Conservation (phyloP, 1,140 invertebrate genomes). For the Drosophila neocordata region DNA sequence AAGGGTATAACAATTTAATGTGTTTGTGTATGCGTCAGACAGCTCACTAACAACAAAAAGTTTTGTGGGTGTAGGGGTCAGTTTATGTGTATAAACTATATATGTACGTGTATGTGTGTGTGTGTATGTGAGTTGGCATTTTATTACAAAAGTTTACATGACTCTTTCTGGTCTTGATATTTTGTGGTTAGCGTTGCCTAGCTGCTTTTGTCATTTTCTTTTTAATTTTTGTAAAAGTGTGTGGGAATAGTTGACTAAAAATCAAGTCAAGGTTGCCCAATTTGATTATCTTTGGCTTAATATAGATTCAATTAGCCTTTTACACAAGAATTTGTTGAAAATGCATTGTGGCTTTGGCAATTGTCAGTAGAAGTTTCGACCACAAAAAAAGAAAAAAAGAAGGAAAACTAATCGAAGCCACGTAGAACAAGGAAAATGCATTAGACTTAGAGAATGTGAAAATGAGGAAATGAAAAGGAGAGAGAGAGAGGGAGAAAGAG, state of each 20-base stretch:
- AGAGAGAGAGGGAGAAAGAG: neutral
- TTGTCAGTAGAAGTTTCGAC: conserved; percentile 31
- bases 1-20: neutral
- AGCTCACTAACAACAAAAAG: conserved; percentile 50
- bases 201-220: conserved; percentile 71
- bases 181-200: conserved; percentile 28
- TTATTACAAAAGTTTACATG: conserved; percentile 79
- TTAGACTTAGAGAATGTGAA: conserved; percentile 37
- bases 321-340: neutral
- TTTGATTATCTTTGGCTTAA: conserved; percentile 6
- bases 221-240: conserved; percentile 8
- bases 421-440: conserved; percentile 71
- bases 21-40: conserved; percentile 42
- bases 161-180: conserved; percentile 47
- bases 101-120: conserved; percentile 22
- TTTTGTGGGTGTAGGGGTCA: conserved; percentile 27
- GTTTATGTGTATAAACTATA: conserved; percentile 2
- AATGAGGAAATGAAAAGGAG: neutral
- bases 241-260: neutral
- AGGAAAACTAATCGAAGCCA: conserved; percentile 43
- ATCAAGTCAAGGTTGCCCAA: conserved; percentile 11
- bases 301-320: conserved; percentile 4
- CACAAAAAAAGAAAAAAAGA: conserved; percentile 24
- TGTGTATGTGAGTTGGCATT: conserved; percentile 63
- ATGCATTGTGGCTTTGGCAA: conserved; percentile 11